Base-by-base conservation (phyloP, 2,888 invertebrate species). In the Camponotus fellah region DNA sequence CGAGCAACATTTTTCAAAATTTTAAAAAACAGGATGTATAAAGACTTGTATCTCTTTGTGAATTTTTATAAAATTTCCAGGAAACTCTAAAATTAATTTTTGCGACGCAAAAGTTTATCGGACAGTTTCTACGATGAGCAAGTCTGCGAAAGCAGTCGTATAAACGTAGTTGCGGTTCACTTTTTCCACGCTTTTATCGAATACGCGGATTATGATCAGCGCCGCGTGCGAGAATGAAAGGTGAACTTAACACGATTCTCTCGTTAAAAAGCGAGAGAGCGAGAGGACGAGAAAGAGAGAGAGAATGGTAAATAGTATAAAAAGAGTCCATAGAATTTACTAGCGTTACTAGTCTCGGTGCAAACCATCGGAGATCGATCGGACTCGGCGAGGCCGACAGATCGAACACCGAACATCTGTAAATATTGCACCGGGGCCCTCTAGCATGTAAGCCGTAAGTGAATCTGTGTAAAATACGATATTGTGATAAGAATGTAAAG, bases 401-500 rank as follows among this genome's bases (percentile, higher is more conserved):
- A 85, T 90, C 90, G 90, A 86, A 86, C 80, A 68, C 82, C 86
- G 84, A 64, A 85, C 68, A 71, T 88, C 85, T 91, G 92, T 92
- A 93, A 89, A 92, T 93, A 92, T 88, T 89, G 91, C 91, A 87
- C 89, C 91, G 92, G 90, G 91, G 88, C 92, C 92, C 91, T 87
- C 76, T 93, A 92, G 92, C 77, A 84, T 62, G 87, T 94, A 93
- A 94, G 93, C 86, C 90, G 91, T 93, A 92, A 92, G 91, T 93
- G 93, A 92, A 89, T 94, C 92, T 94, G 93, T 94, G 94, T 94
- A 94, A 94, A 94, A 94, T 94, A 94, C 92, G 91, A 93, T 91
- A 92, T 93, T 93, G 94, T 94, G 94, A 94, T 94, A 94, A 94
- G 94, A 93, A 90, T 94, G 93, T 94, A 94, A 94, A 93, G 91